phyloP scores from a whole-genome alignment of 2,888 invertebrate genomes.

The Lottia gigantea region DNA sequence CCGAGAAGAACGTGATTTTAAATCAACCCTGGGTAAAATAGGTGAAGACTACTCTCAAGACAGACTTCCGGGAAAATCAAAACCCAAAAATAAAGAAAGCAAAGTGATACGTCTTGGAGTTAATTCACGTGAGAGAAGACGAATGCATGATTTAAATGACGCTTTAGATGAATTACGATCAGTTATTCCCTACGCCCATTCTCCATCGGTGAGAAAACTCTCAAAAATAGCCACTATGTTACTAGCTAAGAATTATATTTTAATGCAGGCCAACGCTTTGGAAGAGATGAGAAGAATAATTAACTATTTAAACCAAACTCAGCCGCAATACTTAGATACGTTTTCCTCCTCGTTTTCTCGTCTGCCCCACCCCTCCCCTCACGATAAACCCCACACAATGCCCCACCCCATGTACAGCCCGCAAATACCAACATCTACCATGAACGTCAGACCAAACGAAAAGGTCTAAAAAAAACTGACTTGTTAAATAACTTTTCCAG shows the following conservation, averaged over 20 bases:
- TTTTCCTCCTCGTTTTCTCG: background rate
- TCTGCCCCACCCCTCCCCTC: background rate
- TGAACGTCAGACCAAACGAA: too few relatives aligned
- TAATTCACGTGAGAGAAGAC: conserved; percentile 69
- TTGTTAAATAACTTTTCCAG: too few relatives aligned
- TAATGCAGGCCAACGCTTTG: conserved; percentile 66
- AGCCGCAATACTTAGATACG: background rate
- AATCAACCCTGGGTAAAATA: background rate
- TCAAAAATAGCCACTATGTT: conserved; percentile 67
- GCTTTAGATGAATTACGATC: conserved; percentile 66
- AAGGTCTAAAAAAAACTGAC: too few relatives aligned
- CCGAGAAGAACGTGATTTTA: background rate
- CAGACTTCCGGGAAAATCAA: background rate
- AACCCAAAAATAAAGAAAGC: conserved; percentile 1
- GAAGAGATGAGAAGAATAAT: conserved; percentile 66
- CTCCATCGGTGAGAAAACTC: conserved; percentile 67
- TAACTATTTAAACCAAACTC: conserved; percentile 63
- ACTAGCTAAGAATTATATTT: conserved; percentile 67
- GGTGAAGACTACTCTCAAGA: background rate
- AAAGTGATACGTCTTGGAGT: conserved; percentile 62
- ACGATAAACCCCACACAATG: conserved; percentile 5
- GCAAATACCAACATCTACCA: background rate
- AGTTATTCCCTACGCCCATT: conserved; percentile 68
- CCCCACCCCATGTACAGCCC: conserved; percentile 6
- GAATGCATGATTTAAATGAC: conserved; percentile 71